A percentile compares a stretch with the other conserved stretches of the same genome.
These are phyloP conservation scores for Tetrao urogallus DNA, from an alignment of 2,113 vertebrate species.

Conservation along the genomic window DNA sequence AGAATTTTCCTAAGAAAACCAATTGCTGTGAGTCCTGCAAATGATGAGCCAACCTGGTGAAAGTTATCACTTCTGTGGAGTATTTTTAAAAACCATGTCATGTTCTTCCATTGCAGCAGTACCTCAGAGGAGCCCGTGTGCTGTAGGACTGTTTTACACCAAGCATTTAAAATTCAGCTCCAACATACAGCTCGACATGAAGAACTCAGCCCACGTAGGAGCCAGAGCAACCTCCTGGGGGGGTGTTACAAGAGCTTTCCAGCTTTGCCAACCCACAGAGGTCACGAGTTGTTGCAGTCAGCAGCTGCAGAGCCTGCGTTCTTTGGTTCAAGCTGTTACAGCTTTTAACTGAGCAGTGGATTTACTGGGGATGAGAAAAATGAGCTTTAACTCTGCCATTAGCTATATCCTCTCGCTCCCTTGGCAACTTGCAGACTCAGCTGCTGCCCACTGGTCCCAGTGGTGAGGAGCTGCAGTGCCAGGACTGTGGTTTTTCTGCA, in stretches of 20 bases:
- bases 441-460: slow-evolving; percentile 50
- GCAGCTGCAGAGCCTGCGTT: slow-evolving; percentile 59
- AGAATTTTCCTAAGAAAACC: neutral
- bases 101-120: neutral
- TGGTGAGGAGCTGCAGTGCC: neutral
- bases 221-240: slow-evolving; percentile 1
- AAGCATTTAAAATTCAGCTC: neutral
- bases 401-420: slow-evolving; percentile 38
- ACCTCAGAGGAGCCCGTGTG: neutral
- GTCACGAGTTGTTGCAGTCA: slow-evolving; percentile 50
- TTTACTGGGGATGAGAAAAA: slow-evolving; percentile 63
- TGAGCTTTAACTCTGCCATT: slow-evolving; percentile 43
- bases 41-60: neutral
- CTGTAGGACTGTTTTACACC: neutral
- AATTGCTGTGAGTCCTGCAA: neutral
- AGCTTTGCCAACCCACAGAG: slow-evolving; percentile 41
- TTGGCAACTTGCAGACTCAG: slow-evolving; percentile 59
- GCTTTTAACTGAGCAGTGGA: slow-evolving; percentile 55
- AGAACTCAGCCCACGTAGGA: neutral
- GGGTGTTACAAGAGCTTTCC: slow-evolving; percentile 18
- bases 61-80: neutral
- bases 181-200: neutral
- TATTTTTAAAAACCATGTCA: neutral
- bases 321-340: slow-evolving; percentile 62
- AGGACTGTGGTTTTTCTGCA: neutral